A percentile compares a stretch with the other conserved stretches of the same genome.
phyloP scores from a whole-genome alignment of 2,888 invertebrate genomes.

The Ecdyonurus torrentis region DNA sequence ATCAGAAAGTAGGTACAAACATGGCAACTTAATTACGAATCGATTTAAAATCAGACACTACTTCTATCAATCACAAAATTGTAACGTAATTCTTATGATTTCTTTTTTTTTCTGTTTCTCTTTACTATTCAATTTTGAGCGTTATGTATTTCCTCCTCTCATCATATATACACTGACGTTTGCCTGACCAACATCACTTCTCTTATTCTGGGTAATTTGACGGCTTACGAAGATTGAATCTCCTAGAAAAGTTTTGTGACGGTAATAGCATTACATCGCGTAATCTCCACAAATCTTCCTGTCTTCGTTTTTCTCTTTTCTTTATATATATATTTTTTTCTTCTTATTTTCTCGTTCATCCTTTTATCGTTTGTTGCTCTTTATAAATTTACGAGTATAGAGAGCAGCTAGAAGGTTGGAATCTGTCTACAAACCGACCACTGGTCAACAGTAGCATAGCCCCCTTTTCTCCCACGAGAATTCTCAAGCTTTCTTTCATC shows the following conservation, averaged over 20 bases:
- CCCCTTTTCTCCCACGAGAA: neutral
- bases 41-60: no score
- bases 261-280: neutral
- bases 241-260: neutral
- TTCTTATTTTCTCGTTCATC: no score
- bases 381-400: neutral
- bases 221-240: neutral
- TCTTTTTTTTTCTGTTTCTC: neutral
- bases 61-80: no score
- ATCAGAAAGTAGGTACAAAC: no score
- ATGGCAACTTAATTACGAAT: no score
- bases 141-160: no score
- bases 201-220: neutral
- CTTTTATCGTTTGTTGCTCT: conserved; percentile 3
- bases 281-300: conserved; percentile 3
- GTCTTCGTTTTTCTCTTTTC: no score
- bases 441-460: neutral
- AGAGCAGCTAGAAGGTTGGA: neutral
- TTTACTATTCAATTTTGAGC: no score
- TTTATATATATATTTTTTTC: no score
- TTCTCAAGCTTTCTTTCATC: neutral
- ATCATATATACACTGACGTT: no score
- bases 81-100: no score
- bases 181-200: neutral
- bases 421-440: neutral